phyloP scores from a whole-genome alignment of 2,113 vertebrate genomes.

The Sceloporus undulatus region DNA sequence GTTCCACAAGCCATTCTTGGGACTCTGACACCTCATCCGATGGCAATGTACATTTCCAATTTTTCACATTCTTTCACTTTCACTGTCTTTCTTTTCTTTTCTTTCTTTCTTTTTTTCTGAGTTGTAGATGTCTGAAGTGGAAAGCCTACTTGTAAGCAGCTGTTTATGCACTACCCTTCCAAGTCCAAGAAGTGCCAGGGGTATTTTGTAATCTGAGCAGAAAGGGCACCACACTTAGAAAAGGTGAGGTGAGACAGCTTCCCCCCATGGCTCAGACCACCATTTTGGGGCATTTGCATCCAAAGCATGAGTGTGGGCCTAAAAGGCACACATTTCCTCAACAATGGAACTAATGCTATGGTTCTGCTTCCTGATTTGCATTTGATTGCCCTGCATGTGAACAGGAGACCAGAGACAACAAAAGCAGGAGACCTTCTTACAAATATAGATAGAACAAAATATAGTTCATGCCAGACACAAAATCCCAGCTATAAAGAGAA shows the following conservation, averaged over 20 bases:
- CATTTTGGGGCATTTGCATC: too few relatives aligned
- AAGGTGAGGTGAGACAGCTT: too few relatives aligned
- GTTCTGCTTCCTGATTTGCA: not conserved
- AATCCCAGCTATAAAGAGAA: not conserved
- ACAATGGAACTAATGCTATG: not conserved
- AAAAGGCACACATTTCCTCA: too few relatives aligned
- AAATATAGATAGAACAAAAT: not conserved
- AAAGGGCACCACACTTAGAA: too few relatives aligned
- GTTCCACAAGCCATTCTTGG: not conserved
- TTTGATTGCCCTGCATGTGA: not conserved
- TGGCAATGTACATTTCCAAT: not conserved
- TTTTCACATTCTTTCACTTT: not conserved
- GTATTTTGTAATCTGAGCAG: too few relatives aligned
- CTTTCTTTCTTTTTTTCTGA: too few relatives aligned
- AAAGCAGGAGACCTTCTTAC: not conserved
- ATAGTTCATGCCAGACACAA: not conserved
- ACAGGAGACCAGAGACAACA: not conserved
- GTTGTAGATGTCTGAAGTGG: not conserved
- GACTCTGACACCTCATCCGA: not conserved
- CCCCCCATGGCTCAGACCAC: too few relatives aligned
- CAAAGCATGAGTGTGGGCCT: too few relatives aligned
- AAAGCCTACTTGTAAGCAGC: not conserved
- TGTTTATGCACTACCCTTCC: too few relatives aligned
- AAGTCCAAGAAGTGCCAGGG: too few relatives aligned
- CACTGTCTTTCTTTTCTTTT: too few relatives aligned